These are phyloP conservation scores for Melanerpes formicivorus DNA, from an alignment of 2,113 vertebrate genomes.

Conservation along the genomic window DNA sequence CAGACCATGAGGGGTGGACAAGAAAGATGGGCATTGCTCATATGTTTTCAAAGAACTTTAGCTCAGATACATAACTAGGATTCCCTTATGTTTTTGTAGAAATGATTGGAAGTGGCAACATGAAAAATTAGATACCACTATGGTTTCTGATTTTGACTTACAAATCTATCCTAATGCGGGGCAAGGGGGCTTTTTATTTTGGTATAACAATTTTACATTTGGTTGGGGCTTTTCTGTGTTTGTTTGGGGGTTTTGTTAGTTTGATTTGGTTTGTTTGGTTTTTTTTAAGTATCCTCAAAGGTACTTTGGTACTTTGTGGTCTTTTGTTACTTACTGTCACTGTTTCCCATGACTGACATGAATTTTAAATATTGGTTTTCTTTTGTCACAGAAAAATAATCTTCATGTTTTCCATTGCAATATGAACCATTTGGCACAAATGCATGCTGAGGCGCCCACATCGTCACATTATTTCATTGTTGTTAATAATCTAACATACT, in stretches of 20 bases:
- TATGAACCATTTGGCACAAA: constrained; percentile 21
- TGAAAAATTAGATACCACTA: neutral
- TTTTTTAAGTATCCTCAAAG: neutral
- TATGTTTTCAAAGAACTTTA: neutral
- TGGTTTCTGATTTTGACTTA: constrained; percentile 6
- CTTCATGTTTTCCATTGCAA: constrained; percentile 47
- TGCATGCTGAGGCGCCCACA: constrained; percentile 18
- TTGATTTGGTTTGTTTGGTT: too few species aligned
- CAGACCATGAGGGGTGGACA: neutral
- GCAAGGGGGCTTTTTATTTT: neutral
- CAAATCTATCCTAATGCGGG: neutral
- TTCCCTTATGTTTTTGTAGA: neutral
- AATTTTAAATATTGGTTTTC: constrained; percentile 55
- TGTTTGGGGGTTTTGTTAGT: neutral
- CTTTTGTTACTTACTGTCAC: constrained; percentile 20
- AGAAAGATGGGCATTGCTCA: neutral
- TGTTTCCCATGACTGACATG: constrained; percentile 19
- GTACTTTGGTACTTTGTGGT: neutral
- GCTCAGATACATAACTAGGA: neutral
- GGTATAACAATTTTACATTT: neutral
- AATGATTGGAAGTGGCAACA: neutral
- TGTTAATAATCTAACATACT: constrained; percentile 48
- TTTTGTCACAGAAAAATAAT: constrained; percentile 54
- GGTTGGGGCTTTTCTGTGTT: neutral
- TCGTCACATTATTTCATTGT: constrained; percentile 39